Evolutionary conservation across 2,888 invertebrate genomes (phyloP).

Genomic region (Protophormia terraenovae): DNA sequence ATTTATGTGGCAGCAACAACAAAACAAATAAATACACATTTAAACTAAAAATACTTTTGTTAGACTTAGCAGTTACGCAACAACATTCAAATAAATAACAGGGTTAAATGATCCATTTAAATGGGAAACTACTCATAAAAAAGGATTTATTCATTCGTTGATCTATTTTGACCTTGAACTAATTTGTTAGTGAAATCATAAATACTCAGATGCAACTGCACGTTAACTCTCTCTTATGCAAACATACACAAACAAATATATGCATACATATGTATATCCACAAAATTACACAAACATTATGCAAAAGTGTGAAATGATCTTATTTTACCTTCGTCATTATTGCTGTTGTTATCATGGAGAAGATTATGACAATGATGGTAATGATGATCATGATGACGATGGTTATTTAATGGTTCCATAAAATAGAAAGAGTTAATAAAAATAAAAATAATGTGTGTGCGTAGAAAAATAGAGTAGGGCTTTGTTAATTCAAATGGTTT

Average conservation of each 20-base stretch:
- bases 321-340: conserved; percentile 32
- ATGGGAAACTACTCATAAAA: conserved; percentile 22
- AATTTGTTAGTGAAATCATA: conserved; percentile 29
- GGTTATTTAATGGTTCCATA: conserved; percentile 54
- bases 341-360: background rate
- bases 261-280: background rate
- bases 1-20: conserved; percentile 28
- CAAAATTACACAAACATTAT: conserved; percentile 1
- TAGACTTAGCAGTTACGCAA: conserved; percentile 44
- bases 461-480: background rate
- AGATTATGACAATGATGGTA: no score
- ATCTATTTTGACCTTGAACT: conserved; percentile 72
- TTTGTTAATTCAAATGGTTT: background rate
- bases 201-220: conserved; percentile 8
- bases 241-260: background rate
- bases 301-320: conserved; percentile 49
- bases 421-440: conserved; percentile 60
- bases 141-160: conserved; percentile 32
- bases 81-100: conserved; percentile 19
- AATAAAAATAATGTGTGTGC: background rate
- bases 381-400: conserved; percentile 1
- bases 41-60: conserved; percentile 26
- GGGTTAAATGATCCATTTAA: conserved; percentile 42
- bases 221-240: background rate
- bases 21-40: conserved; percentile 16